Conservation (phyloP, 2,113 vertebrate genomes). For the Xerus inauris region DNA sequence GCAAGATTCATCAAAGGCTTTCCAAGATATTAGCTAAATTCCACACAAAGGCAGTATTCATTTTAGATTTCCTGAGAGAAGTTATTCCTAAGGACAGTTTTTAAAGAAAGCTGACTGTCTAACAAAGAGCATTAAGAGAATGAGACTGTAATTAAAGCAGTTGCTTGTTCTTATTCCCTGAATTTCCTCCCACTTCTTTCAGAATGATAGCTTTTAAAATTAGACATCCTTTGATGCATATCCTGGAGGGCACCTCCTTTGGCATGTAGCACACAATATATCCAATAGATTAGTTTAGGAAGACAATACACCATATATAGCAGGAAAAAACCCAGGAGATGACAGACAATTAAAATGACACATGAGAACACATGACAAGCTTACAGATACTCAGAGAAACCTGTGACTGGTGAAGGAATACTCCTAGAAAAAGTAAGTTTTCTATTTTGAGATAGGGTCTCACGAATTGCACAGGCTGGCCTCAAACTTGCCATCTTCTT, state of each 20-base stretch:
- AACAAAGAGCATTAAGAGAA: neutral
- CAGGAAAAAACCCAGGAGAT: neutral
- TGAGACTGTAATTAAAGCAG: slow-evolving; percentile 11
- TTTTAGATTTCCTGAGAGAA: slow-evolving; percentile 44
- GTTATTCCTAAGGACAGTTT: slow-evolving; percentile 3
- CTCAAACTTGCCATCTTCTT: too few species aligned
- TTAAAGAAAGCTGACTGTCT: slow-evolving; percentile 51
- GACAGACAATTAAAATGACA: neutral
- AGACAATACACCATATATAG: neutral
- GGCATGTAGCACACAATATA: neutral
- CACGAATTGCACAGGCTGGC: too few species aligned
- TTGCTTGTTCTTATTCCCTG: neutral
- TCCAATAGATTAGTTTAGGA: neutral
- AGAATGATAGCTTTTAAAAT: neutral
- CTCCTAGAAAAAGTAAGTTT: neutral
- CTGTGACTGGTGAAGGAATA: too few species aligned
- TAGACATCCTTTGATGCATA: neutral
- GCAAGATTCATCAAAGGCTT: neutral
- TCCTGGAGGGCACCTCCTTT: neutral
- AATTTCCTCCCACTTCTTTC: neutral
- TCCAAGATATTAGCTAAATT: neutral
- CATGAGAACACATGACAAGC: neutral
- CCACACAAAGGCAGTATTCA: slow-evolving; percentile 28
- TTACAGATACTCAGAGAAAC: neutral
- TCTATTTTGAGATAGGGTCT: neutral